Evolutionary conservation across 2,888 invertebrate genomes (phyloP), one percentile per base, ranked within the genome.

Genomic region (Polydesmus complanatus): DNA sequence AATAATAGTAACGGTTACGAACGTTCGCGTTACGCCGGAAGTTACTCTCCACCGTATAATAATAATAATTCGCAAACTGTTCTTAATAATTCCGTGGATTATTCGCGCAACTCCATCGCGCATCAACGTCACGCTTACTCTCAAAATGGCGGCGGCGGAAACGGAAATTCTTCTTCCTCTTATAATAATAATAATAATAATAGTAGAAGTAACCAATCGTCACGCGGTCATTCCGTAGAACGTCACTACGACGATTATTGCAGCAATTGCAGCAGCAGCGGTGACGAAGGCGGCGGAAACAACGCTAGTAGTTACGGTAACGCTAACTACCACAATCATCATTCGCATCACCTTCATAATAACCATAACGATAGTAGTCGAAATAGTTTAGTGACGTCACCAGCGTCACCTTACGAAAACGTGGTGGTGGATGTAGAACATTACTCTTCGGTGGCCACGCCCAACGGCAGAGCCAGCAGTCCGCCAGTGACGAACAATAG

Each of bases 401-500:
- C 67, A 23, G 59, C 65, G 27, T 64, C 75, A 64, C 70, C 72
- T 61, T 27, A 57, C 56, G 54, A 60, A 14, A 21, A 18, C 27
- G 49, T 25, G 21, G 62, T 72, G 37, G 81, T 81, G 8, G 66
- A 66, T 23, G 53, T 27, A 23, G 49, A 52, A 26, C 22, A 49
- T 22, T n/a, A n/a, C 19, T n/a, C n/a, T n/a, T n/a, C n/a, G n/a
- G n/a, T n/a, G n/a, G n/a, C n/a, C n/a, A 37, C 37, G 8, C 37
- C 37, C 5, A 58, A 48, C 54, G 59, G 62, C 53, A 50, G 48
- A 52, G 48, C 78, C 82, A 47, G 85, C 86, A 75, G 70, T 37
- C 37, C 37, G 37, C 8, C 14, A 37, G 14, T 8, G 5, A 37
- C 5, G 8, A 14, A 37, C 37, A 37, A 14, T 37, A 59, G 64